These are phyloP conservation scores for Urocolius indicus DNA, from an alignment of 2,113 vertebrate genomes.

Conservation along the genomic window DNA sequence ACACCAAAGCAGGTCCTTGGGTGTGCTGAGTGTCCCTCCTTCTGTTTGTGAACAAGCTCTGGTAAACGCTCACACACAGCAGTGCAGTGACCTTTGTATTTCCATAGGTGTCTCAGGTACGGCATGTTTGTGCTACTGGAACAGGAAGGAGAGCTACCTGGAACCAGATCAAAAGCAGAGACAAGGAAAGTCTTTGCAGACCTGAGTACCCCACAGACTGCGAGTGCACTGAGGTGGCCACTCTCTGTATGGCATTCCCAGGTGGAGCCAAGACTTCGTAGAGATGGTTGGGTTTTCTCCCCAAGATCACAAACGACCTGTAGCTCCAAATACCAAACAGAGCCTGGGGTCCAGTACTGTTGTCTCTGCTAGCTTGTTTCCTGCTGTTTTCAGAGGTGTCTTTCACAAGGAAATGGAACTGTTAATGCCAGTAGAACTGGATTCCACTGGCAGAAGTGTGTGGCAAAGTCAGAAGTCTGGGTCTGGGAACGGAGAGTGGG, in stretches of 20 bases:
- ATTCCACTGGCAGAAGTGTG: background rate
- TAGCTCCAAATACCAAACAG: background rate
- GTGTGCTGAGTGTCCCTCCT: background rate
- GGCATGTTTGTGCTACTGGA: background rate
- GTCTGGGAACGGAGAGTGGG: background rate
- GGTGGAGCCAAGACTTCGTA: background rate
- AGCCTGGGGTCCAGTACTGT: background rate
- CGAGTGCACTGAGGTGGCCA: background rate
- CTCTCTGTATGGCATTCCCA: background rate
- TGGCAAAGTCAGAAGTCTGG: slow-evolving; percentile 24
- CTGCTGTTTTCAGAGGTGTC: background rate
- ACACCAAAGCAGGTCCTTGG: background rate
- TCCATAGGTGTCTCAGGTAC: slow-evolving; percentile 18
- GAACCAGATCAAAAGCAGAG: background rate
- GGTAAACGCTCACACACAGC: background rate
- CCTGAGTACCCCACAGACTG: background rate
- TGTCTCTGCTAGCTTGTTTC: background rate
- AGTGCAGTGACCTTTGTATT: slow-evolving; percentile 34
- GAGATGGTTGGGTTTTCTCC: background rate
- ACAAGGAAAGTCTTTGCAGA: background rate
- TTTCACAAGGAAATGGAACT: background rate
- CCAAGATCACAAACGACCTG: background rate
- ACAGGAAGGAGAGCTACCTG: slow-evolving; percentile 16
- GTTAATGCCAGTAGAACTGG: background rate
- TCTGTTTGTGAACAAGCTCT: background rate